Percentiles rank a stretch among this genome's conserved stretches.
Evolutionary conservation across 2,888 invertebrate species (phyloP).

Genomic region (Cecidostiba fungosa): DNA sequence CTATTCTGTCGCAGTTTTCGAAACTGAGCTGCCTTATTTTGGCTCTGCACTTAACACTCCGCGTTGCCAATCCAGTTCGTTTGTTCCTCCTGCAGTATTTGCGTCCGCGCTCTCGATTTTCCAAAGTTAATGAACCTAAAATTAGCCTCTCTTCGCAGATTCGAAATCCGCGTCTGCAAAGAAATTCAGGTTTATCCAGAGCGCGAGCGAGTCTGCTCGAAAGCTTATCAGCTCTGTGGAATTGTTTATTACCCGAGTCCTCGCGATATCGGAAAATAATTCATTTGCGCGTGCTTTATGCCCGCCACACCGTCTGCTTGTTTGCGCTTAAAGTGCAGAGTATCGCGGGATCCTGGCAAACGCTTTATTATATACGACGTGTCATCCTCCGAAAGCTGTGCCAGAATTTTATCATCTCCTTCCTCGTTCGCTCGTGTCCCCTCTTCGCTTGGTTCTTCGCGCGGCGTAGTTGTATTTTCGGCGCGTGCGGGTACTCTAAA

Average conservation of each 20-base stretch:
- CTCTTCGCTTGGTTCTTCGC: background rate
- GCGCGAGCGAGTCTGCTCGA: background rate
- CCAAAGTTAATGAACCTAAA: background rate
- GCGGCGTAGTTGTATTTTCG: slow-evolving; percentile 18
- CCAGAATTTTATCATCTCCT: slow-evolving; percentile 46
- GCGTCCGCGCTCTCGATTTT: background rate
- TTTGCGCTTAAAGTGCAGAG: background rate
- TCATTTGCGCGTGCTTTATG: background rate
- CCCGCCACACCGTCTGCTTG: background rate
- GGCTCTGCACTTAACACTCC: background rate
- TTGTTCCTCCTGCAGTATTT: background rate
- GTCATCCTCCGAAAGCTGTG: slow-evolving; percentile 6
- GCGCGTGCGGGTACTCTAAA: background rate
- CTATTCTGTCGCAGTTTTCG: background rate
- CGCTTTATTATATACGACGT: slow-evolving; percentile 36
- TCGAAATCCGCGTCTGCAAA: background rate
- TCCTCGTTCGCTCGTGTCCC: background rate
- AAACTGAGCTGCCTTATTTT: background rate
- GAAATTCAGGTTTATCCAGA: background rate
- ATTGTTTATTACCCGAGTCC: slow-evolving; percentile 2
- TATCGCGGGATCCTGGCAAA: slow-evolving; percentile 8
- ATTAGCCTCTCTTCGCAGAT: background rate
- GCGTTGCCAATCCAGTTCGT: background rate
- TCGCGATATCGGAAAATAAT: slow-evolving; percentile 20
- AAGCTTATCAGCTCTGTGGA: background rate